phyloP scores from a whole-genome alignment of 2,888 invertebrate genomes.

The Pyrrhia umbra region DNA sequence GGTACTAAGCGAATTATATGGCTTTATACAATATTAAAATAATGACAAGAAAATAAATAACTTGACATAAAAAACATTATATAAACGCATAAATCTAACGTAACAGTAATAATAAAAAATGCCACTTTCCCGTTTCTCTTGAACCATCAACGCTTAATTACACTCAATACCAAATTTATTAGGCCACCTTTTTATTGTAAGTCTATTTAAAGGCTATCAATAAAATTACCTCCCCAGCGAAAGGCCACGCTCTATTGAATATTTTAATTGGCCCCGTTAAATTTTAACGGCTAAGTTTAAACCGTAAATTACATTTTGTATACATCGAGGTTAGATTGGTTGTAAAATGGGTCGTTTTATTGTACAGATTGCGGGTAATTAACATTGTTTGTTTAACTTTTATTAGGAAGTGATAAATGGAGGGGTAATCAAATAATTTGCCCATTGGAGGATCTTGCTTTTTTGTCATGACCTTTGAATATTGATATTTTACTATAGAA shows the following conservation, averaged over 20 bases:
- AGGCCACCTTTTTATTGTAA: constrained; percentile 13
- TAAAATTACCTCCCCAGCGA: constrained; percentile 48
- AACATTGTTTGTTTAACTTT: constrained; percentile 2
- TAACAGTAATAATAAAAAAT: too few relatives aligned
- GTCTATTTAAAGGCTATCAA: constrained; percentile 30
- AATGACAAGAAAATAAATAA: too few relatives aligned
- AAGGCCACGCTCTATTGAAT: constrained; percentile 49
- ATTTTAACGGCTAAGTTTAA: constrained; percentile 32
- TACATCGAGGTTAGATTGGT: constrained; percentile 40
- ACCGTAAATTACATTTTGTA: constrained; percentile 55
- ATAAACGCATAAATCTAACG: too few relatives aligned
- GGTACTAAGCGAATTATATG: too few relatives aligned
- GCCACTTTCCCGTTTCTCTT: too few relatives aligned
- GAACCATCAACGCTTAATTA: not conserved
- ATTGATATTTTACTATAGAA: too few relatives aligned
- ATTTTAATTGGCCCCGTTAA: constrained; percentile 55
- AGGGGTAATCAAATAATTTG: not conserved
- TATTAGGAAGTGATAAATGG: constrained; percentile 20
- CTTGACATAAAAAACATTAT: too few relatives aligned
- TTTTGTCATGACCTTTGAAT: not conserved
- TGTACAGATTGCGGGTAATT: constrained; percentile 13
- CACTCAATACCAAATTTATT: constrained; percentile 15
- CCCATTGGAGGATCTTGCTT: too few relatives aligned
- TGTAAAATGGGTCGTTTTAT: constrained; percentile 49
- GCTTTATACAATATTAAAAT: too few relatives aligned